Evolutionary conservation across 2,113 vertebrate genomes (phyloP).

Genomic region (Sinocyclocheilus maitianheensis): DNA sequence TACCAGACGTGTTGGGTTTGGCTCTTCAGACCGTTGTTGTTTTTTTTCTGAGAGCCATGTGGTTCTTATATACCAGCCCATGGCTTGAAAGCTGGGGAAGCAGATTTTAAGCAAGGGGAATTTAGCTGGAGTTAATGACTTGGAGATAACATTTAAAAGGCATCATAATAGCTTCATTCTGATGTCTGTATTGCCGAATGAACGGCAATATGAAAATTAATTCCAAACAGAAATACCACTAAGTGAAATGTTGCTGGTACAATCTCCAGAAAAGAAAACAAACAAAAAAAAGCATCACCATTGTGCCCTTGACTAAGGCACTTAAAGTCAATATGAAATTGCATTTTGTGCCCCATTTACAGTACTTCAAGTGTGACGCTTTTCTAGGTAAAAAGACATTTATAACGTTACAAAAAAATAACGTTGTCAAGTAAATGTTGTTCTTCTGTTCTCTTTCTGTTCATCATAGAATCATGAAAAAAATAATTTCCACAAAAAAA

Average conservation of each 20-base stretch:
- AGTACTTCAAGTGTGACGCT: background rate
- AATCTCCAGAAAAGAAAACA: background rate
- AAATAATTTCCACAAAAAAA: too few relatives aligned
- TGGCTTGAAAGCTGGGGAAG: background rate
- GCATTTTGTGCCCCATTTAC: background rate
- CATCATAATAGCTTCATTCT: conserved; percentile 6
- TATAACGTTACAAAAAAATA: too few relatives aligned
- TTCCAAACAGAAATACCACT: background rate
- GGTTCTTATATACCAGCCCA: conserved; percentile 5
- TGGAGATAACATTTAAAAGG: background rate
- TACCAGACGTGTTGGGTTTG: conserved; percentile 31
- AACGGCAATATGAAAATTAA: background rate
- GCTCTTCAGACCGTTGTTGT: background rate
- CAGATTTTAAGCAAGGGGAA: background rate
- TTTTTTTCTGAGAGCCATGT: conserved; percentile 6
- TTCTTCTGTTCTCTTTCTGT: too few relatives aligned
- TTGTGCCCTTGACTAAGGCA: background rate
- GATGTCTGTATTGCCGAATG: background rate
- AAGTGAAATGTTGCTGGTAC: background rate
- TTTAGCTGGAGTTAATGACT: conserved; percentile 9
- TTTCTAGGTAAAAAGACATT: background rate
- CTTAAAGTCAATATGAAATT: background rate
- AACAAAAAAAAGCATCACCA: background rate
- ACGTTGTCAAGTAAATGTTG: too few relatives aligned
- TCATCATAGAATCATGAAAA: too few relatives aligned